Percentiles rank a stretch among this genome's conserved stretches.
These are phyloP conservation scores for Numida meleagris DNA, from an alignment of 2,113 vertebrate species.

Conservation along the genomic window DNA sequence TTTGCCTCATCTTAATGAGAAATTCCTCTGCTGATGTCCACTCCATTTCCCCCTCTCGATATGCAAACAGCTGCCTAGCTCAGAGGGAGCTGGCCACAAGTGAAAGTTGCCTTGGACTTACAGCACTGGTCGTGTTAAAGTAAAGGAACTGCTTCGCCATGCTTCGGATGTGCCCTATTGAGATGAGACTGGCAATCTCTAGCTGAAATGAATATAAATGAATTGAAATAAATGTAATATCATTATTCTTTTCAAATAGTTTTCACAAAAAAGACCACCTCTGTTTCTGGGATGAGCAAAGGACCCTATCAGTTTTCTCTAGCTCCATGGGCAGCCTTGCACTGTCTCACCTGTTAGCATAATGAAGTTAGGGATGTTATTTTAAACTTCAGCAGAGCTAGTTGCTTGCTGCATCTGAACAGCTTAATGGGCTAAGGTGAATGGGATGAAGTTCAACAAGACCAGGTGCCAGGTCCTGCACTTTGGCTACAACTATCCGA, in stretches of 20 bases:
- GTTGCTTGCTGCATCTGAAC: too few relatives aligned
- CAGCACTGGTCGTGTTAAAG: constrained; percentile 82
- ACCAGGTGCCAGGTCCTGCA: too few relatives aligned
- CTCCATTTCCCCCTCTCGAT: neutral
- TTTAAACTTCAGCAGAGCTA: neutral
- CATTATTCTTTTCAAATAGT: neutral
- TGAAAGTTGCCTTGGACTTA: constrained; percentile 71
- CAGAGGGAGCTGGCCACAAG: neutral
- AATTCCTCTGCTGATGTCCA: neutral
- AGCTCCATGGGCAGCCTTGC: rapidly evolving
- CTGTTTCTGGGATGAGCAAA: neutral
- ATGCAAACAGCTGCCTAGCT: neutral
- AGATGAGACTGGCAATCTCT: constrained; percentile 81
- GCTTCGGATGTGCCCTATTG: constrained; percentile 75
- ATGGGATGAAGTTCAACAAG: too few relatives aligned
- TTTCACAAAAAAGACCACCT: neutral
- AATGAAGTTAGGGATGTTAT: neutral
- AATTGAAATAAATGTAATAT: neutral
- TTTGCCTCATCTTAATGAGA: neutral
- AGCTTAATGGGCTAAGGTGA: too few relatives aligned
- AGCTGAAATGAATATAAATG: constrained; percentile 76
- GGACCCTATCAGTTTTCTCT: neutral
- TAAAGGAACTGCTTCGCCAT: constrained; percentile 88
- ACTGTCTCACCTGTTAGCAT: neutral
- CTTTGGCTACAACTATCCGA: too few relatives aligned